Percentiles rank a stretch among this genome's conserved stretches.
Evolutionary conservation across 2,888 invertebrate genomes (phyloP).

Genomic region (Peribatodes rhomboidaria): DNA sequence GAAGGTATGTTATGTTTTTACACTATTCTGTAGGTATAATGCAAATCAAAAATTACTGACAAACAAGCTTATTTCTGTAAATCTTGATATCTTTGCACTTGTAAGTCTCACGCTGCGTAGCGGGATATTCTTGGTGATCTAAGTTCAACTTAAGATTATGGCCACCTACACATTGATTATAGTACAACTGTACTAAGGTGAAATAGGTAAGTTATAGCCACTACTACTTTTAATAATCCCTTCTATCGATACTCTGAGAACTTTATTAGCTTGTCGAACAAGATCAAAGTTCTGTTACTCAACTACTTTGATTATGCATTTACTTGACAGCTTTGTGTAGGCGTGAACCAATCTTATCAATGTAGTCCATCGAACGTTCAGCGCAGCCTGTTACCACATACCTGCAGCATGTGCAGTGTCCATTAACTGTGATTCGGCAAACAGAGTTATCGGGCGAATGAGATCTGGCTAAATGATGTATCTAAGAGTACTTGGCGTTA

Average conservation of each 20-base stretch:
- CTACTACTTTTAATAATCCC: neutral
- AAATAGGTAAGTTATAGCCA: neutral
- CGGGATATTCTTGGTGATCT: too few species aligned
- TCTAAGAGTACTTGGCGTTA: neutral
- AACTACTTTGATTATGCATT: slow-evolving; percentile 20
- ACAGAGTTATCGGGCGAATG: slow-evolving; percentile 12
- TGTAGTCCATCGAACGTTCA: slow-evolving; percentile 29
- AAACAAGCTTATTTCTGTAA: too few species aligned
- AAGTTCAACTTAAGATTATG: neutral
- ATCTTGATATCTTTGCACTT: too few species aligned
- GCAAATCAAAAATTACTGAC: too few species aligned
- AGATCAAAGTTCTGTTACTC: slow-evolving; percentile 17
- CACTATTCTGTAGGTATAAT: too few species aligned
- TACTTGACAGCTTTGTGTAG: slow-evolving; percentile 27
- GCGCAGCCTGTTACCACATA: slow-evolving; percentile 18
- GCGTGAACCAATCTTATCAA: slow-evolving; percentile 30
- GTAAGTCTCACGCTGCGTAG: too few species aligned
- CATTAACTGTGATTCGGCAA: slow-evolving; percentile 36
- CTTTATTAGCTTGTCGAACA: slow-evolving; percentile 17
- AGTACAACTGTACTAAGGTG: too few species aligned
- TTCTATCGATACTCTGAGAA: neutral
- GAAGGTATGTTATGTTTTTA: too few species aligned
- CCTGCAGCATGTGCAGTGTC: slow-evolving; percentile 20
- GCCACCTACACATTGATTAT: neutral
- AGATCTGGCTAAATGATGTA: neutral